Percentiles rank a stretch among this genome's conserved stretches.
These are phyloP conservation scores for Phylloscopus collybita DNA, from an alignment of 2,797 vertebrate species.

Conservation along the genomic window DNA sequence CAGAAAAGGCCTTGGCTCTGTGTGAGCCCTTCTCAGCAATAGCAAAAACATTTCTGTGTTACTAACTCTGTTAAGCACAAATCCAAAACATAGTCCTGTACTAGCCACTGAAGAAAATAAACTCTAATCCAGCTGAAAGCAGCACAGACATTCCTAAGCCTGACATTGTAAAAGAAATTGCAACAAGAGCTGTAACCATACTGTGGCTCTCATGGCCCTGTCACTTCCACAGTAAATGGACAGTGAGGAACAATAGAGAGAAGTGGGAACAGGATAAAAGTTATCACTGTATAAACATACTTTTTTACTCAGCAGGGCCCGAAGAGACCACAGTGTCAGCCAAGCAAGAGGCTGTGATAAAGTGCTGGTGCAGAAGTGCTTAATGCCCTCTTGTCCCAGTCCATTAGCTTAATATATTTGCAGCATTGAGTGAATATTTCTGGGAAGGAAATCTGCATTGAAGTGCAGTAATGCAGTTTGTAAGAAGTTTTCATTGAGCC, in stretches of 20 bases:
- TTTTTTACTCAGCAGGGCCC: background rate
- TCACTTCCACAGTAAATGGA: background rate
- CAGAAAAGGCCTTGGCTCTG: background rate
- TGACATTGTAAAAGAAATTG: background rate
- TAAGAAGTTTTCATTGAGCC: background rate
- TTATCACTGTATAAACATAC: background rate
- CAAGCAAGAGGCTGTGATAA: background rate
- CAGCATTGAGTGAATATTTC: background rate
- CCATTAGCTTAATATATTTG: background rate
- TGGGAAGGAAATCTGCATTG: background rate
- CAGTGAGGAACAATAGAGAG: background rate
- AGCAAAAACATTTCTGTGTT: background rate
- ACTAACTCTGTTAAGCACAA: background rate
- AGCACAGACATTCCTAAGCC: background rate
- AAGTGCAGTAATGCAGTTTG: background rate
- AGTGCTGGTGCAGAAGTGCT: background rate
- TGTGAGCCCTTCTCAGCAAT: background rate
- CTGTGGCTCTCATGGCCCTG: background rate
- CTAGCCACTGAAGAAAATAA: background rate
- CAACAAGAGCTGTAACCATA: background rate
- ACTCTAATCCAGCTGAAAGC: background rate
- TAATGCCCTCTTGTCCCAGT: background rate
- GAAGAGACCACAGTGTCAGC: background rate
- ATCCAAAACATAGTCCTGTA: background rate
- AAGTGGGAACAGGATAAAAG: background rate